Conservation (phyloP, 2,797 vertebrate genomes). For the Gymnothorax javanicus region DNA sequence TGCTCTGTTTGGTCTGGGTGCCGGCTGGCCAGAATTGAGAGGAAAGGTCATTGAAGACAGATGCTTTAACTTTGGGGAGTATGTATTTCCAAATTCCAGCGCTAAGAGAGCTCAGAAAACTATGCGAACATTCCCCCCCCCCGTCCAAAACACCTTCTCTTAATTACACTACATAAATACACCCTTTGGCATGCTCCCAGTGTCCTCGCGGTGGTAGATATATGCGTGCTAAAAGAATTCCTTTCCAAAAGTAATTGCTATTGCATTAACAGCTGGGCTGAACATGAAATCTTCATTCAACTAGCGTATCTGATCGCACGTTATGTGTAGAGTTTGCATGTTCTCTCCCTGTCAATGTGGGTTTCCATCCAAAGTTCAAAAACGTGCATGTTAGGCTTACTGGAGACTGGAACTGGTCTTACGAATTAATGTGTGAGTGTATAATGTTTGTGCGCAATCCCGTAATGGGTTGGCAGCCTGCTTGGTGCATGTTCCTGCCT, state of each 20-base stretch:
- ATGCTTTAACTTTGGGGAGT: constrained; percentile 65
- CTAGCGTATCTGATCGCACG: background rate
- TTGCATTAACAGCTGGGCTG: constrained; percentile 21
- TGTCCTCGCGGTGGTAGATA: constrained; percentile 14
- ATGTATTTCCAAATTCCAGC: constrained; percentile 63
- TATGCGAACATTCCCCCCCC: constrained; percentile 26
- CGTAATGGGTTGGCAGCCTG: too few relatives aligned
- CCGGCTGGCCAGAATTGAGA: constrained; percentile 54
- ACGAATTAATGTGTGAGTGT: too few relatives aligned
- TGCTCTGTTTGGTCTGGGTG: constrained; percentile 24
- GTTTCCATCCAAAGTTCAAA: too few relatives aligned
- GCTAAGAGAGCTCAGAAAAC: constrained; percentile 56
- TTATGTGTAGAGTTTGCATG: background rate
- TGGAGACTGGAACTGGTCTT: too few relatives aligned
- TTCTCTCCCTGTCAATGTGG: too few relatives aligned
- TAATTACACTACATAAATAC: constrained; percentile 12
- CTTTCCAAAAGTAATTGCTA: background rate
- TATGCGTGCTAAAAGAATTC: constrained; percentile 5
- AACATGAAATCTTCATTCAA: constrained; percentile 7
- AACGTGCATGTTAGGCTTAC: too few relatives aligned
- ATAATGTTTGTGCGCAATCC: too few relatives aligned
- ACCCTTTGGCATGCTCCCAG: constrained; percentile 5
- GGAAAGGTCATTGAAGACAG: constrained; percentile 62
- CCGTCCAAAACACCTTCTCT: background rate
- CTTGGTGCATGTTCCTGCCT: too few relatives aligned